Base-by-base conservation (phyloP, 2,888 invertebrate species). In the Mamestra brassicae region DNA sequence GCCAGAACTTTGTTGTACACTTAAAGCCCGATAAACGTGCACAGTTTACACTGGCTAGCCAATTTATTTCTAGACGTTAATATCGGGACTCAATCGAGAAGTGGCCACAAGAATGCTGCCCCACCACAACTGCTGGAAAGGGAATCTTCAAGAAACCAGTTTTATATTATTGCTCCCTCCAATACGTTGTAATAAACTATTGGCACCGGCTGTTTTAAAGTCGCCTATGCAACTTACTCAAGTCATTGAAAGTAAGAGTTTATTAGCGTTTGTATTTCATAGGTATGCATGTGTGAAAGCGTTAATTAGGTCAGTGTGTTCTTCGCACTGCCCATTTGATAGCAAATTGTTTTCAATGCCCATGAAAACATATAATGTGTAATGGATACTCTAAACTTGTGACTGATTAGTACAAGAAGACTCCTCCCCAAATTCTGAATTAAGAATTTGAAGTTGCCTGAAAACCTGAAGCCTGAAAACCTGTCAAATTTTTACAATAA, bases 81-180 rank as follows among this genome's bases (percentile, higher is more conserved):
- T 93, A 94, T 93, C 93, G 84, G 87, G 89, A 88, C 87, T 90
- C 91, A 91, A 94, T 94, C 94, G 91, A 89, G 88, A 77, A 80
- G 80, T 83, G 74, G 84, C 89, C 91, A 70, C 93, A 94, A 91
- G 95, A 95, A 94, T 95, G 94, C 89, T 86, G 92, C 89, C 85
- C 76, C 87, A 86, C 90, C 89, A 86, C 91, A 87, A 88, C 87
- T 87, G 89, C 92, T 93, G 92, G 92, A 92, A 93, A 94, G 93
- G 91, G 95, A 93, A 93, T 95, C 94, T 94, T 91, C 89, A 78
- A 78, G 84, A 86, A 94, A 95, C 96, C 93, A 84, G 95, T 96
- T 95, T 89, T 85, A 87, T 84, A 85, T 87, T 76, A 71, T 77
- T 67, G 72, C 64, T 87, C 89, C 89, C 90, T 90, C 90, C 89